A percentile compares a stretch with the other conserved stretches of the same genome.
phyloP scores from a whole-genome alignment of 2,797 vertebrate species.

The Discoglossus pictus region DNA sequence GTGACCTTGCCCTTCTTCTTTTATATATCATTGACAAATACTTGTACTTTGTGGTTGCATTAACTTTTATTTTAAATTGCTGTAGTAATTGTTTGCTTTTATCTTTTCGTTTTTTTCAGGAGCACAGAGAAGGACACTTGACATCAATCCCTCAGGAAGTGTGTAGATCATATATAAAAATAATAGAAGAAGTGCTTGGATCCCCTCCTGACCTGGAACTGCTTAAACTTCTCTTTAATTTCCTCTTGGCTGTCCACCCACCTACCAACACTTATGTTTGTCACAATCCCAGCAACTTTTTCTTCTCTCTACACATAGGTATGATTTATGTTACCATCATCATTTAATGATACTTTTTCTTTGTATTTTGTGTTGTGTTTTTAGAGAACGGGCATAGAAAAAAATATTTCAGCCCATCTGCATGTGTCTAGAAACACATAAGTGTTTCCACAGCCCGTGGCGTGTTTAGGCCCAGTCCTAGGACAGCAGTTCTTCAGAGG shows the following conservation, averaged over 20 bases:
- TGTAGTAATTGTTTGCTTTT: not conserved
- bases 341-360: no score
- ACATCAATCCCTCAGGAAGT: constrained; percentile 88
- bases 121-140: constrained; percentile 89
- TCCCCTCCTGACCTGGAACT: constrained; percentile 94
- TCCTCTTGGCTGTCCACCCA: constrained; percentile 94
- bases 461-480: no score
- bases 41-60: no score
- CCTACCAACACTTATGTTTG: constrained; percentile 97
- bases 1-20: no score
- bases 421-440: no score
- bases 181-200: constrained; percentile 96
- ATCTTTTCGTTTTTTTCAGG: constrained; percentile 69
- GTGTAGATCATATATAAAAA: constrained; percentile 94
- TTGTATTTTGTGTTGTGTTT: constrained; percentile 14
- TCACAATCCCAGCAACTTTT: constrained; percentile 96
- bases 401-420: no score
- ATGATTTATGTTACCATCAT: constrained; percentile 30
- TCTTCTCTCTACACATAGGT: constrained; percentile 96
- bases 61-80: constrained; percentile 4
- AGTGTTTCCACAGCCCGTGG: no score
- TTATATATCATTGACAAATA: no score
- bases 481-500: no score
- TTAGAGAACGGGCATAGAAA: no score
- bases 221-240: constrained; percentile 89